Conservation (phyloP, 1,140 invertebrate genomes). For the Drosophila malerkotliana region DNA sequence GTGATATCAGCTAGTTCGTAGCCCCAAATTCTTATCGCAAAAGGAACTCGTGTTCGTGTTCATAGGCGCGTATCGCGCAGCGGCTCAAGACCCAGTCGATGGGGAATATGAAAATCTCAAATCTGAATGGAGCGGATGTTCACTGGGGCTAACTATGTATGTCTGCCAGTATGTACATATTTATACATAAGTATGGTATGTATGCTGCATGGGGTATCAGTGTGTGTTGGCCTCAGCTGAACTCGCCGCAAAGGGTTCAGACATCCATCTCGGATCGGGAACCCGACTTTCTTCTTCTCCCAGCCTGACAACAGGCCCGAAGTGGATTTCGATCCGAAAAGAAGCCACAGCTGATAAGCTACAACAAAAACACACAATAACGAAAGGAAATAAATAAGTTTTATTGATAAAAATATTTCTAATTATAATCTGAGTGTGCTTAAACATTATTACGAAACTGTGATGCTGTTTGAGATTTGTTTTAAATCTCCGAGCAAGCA, state of each 20-base stretch:
- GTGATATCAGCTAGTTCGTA: slow-evolving; percentile 66
- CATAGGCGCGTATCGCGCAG: slow-evolving; percentile 63
- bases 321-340: slow-evolving; percentile 43
- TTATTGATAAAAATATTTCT: slow-evolving; percentile 48
- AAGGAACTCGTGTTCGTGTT: slow-evolving; percentile 72
- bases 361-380: slow-evolving; percentile 6
- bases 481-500: not conserved
- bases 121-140: slow-evolving; percentile 81
- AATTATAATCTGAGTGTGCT: slow-evolving; percentile 17
- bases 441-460: slow-evolving; percentile 9
- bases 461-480: slow-evolving; percentile 17
- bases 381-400: slow-evolving; percentile 33
- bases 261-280: slow-evolving; percentile 24
- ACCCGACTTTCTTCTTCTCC: slow-evolving; percentile 17
- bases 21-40: slow-evolving; percentile 80
- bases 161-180: not conserved
- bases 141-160: slow-evolving; percentile 35
- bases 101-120: slow-evolving; percentile 41
- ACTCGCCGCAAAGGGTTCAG: slow-evolving; percentile 73
- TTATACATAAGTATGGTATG: slow-evolving; percentile 31
- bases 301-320: slow-evolving; percentile 60
- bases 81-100: slow-evolving; percentile 37
- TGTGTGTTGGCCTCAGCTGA: slow-evolving; percentile 70
- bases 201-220: slow-evolving; percentile 11
- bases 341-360: slow-evolving; percentile 54